Conservation (phyloP, 2,888 invertebrate species). For the Linyphia triangularis region DNA sequence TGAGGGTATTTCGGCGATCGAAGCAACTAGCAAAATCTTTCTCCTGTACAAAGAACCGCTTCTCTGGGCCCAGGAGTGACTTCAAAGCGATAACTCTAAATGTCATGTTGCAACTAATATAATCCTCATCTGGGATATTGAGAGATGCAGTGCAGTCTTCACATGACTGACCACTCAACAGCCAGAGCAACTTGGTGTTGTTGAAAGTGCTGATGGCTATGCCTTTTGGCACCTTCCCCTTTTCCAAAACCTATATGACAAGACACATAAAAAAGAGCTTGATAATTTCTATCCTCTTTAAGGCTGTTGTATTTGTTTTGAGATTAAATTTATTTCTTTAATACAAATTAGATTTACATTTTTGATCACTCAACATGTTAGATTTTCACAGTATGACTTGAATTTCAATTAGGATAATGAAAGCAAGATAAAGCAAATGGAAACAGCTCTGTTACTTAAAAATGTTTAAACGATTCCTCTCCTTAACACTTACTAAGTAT, state of each 20-base stretch:
- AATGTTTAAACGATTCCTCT: no score
- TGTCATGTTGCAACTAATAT: conserved; percentile 75
- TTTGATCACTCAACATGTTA: no score
- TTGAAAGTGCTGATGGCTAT: conserved; percentile 70
- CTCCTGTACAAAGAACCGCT: conserved; percentile 68
- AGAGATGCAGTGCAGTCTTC: conserved; percentile 72
- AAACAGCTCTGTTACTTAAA: no score
- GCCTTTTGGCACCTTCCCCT: conserved; percentile 71
- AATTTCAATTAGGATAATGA: no score
- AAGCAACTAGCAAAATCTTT: conserved; percentile 71
- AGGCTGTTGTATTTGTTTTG: no score
- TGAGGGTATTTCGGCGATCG: conserved; percentile 59
- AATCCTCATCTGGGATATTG: conserved; percentile 66
- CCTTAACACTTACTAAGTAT: no score
- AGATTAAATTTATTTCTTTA: no score
- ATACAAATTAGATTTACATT: no score
- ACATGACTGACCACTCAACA: conserved; percentile 74
- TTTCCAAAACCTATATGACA: conserved; percentile 62
- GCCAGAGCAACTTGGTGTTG: conserved; percentile 66
- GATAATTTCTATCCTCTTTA: no score
- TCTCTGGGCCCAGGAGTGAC: conserved; percentile 69
- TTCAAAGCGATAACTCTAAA: conserved; percentile 73
- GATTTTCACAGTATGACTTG: no score
- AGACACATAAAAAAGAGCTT: no score
- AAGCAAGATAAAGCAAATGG: no score